Conservation (phyloP, 2,888 invertebrate genomes). For the Pyrochroa serraticornis region DNA sequence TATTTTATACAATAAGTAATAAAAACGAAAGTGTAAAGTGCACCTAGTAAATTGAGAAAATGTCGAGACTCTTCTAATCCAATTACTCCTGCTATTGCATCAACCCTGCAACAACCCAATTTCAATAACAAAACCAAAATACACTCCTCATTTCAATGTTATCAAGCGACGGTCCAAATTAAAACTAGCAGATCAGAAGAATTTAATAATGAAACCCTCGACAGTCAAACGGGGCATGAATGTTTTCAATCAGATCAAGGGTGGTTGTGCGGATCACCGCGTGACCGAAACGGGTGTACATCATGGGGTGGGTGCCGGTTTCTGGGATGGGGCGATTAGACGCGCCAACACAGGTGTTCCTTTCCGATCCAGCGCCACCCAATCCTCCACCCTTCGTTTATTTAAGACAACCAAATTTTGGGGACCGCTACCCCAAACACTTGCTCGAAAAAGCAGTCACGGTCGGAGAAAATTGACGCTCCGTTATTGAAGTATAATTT, state of each 20-base stretch:
- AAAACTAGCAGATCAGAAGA: conserved; percentile 26
- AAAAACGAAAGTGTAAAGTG: conserved; percentile 34
- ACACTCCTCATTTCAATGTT: conserved; percentile 18
- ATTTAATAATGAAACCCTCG: conserved; percentile 32
- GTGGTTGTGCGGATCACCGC: conserved; percentile 38
- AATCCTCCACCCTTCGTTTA: not conserved
- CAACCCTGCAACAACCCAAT: conserved; percentile 27
- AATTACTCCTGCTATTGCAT: not conserved
- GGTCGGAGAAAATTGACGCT: conserved; percentile 4
- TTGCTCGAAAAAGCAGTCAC: conserved; percentile 20
- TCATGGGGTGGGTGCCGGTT: conserved; percentile 18
- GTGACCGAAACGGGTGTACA: conserved; percentile 36
- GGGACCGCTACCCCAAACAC: conserved; percentile 19
- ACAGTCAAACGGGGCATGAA: conserved; percentile 29
- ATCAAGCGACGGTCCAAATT: conserved; percentile 21
- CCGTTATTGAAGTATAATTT: conserved; percentile 30
- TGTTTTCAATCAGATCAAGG: conserved; percentile 30
- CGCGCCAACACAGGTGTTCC: conserved; percentile 44
- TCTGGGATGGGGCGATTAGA: conserved; percentile 39
- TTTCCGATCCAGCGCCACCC: conserved; percentile 5
- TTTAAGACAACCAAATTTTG: not conserved
- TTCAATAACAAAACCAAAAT: conserved; percentile 21
- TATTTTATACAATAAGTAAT: conserved; percentile 21
- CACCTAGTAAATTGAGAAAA: conserved; percentile 33
- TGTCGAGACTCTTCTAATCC: conserved; percentile 21